Base-by-base conservation (phyloP, 1,140 invertebrate species). In the Belonocnema kinseyi region DNA sequence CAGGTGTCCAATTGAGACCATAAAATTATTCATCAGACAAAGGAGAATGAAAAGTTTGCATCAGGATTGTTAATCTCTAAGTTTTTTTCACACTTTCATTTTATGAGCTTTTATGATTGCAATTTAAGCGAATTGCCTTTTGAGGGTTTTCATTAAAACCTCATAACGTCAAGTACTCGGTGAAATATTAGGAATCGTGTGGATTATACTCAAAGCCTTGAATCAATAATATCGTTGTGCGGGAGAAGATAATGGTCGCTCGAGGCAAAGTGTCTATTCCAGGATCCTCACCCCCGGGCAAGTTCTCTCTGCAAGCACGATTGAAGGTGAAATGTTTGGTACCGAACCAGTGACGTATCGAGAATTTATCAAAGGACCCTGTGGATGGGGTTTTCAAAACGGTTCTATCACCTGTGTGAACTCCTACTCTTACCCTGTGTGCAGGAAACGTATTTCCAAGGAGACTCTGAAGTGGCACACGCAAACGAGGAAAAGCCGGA, bases 211-310 rank as follows among this genome's bases (percentile, higher is more conserved):
- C 61, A 66, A 66, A 74, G 26, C 50, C 40, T n/a, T 58, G 77
- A 78, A 78, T 75, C 77, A 53, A 75, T 75, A 78, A 61, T 72
- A 61, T 66, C 46, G 56, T 72, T 40, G 54, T 16, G 52, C 17
- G 46, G 33, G 2, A 70, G 21, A 79, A 79, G 77, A 79, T 79
- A 79, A 79, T 79, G 74, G 71, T 78, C 51, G 73, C 77, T 50
- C 50, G 61, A 76, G 74, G 78, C 75, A 50, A 66, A 66, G 61
- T 66, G 61, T 66, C 21, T 66, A 46, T 66, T 66, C 61, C 33
- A 26, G 33, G 40, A 40, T 16, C 16, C 26, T 33, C 61, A 66
- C n/a, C 26, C 6, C 16, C 58, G 5, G 11, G 14, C 12, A 14
- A 0, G 19, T 16, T 66, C 61, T 66, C 61, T 40, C 26, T 6